Evolutionary conservation across 2,797 vertebrate genomes (phyloP).

Genomic region (Jordanella pulchra): DNA sequence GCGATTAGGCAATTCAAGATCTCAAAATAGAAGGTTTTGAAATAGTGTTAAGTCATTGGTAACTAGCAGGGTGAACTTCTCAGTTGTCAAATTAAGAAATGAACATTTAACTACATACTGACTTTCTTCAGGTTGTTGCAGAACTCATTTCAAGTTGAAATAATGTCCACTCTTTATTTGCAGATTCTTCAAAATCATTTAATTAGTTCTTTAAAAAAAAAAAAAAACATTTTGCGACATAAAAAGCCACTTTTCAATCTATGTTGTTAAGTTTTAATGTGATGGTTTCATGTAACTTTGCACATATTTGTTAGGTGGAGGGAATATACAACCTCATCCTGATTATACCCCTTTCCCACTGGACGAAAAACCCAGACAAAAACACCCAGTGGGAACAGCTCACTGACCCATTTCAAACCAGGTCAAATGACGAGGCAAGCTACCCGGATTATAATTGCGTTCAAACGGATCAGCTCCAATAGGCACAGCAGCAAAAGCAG

Average conservation of each 20-base stretch:
- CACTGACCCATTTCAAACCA: too few relatives aligned
- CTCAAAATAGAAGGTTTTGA: constrained; percentile 19
- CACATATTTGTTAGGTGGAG: not conserved
- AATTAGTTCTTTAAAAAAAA: too few relatives aligned
- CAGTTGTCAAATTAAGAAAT: not conserved
- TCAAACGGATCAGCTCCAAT: too few relatives aligned
- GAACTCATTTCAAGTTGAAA: not conserved
- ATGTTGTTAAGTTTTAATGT: not conserved
- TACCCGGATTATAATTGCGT: too few relatives aligned
- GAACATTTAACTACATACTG: not conserved
- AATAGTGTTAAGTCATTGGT: constrained; percentile 15
- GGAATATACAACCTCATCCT: too few relatives aligned
- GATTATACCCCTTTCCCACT: too few relatives aligned
- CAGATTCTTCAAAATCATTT: not conserved
- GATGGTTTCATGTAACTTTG: not conserved
- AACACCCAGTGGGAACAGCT: not conserved
- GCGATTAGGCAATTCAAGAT: constrained; percentile 17
- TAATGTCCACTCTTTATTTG: not conserved
- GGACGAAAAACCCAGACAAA: not conserved
- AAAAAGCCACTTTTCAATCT: not conserved
- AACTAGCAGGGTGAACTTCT: not conserved
- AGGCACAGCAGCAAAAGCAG: too few relatives aligned
- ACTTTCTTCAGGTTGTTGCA: not conserved
- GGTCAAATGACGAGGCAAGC: too few relatives aligned
- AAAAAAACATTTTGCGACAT: not conserved